These are phyloP conservation scores for Acyrthosiphon pisum DNA, from an alignment of 1,140 invertebrate species.

Conservation along the genomic window DNA sequence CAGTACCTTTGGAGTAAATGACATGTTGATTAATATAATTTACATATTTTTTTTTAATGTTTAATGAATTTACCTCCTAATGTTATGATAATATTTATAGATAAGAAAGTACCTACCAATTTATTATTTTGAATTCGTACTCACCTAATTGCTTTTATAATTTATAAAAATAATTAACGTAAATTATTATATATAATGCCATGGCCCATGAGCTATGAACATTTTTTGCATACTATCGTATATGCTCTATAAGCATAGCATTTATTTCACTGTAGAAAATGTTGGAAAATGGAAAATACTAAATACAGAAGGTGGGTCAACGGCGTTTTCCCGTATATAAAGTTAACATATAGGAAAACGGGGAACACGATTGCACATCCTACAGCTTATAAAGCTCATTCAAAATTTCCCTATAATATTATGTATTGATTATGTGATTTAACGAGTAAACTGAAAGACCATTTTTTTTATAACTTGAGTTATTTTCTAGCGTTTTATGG, in stretches of 20 bases:
- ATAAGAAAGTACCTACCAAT: not conserved
- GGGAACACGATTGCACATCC: not conserved
- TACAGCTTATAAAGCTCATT: not conserved
- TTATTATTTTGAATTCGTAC: not conserved
- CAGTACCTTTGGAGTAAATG: not conserved
- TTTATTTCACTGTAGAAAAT: not conserved
- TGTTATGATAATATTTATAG: not conserved
- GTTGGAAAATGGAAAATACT: not conserved
- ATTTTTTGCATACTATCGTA: not conserved
- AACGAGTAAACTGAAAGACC: not conserved
- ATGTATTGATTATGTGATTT: not conserved
- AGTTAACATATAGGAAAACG: not conserved
- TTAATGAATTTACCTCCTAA: not conserved
- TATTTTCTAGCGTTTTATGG: not conserved
- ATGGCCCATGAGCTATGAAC: not conserved
- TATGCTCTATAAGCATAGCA: not conserved
- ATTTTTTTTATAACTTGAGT: not conserved
- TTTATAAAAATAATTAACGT: not conserved
- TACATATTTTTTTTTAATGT: not conserved
- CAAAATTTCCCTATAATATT: not conserved
- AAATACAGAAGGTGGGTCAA: not conserved
- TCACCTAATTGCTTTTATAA: not conserved
- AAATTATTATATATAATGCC: not conserved
- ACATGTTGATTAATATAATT: not conserved
- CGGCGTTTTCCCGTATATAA: not conserved